Evolutionary conservation across 2,113 vertebrate genomes (phyloP), one percentile per base, ranked within the genome.

Genomic region (Bufo bufo): DNA sequence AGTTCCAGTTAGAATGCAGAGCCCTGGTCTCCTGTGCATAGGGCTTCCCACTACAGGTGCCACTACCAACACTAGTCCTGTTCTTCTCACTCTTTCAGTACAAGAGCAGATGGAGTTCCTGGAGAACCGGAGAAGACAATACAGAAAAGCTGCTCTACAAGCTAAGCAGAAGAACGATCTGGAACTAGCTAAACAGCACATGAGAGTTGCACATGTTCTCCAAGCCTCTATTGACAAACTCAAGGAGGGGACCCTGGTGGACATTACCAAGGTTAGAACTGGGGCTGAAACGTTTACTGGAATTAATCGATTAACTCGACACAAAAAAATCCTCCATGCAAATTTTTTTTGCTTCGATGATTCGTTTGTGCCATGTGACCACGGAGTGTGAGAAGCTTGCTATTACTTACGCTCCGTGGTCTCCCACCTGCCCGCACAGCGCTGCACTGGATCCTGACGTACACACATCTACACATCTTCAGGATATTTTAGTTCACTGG

Each of bases 111-210:
- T 99, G 91, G 95, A 95, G 75, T 94, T 98, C 90, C 91, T 99
- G 88, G 97, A 99, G 93, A 94, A 94, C 89, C 95, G 97, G 45
- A 98, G 92, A 92, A 96, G 96, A 89, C 97, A 97, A 90, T 99
- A 97, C 92, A 91, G 98, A 92, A 97, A 96, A 92, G 97, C 97
- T 10, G 98, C 98, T 0, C 79, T 99, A 90, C 96, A 97, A 91
- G 97, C 98, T 43, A 99, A 99, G 91, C 97, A 97, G 86, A 96
- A 94, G 78, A 96, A 96, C n/a, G 96, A 99, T 90, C 89, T 98
- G 56, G 97, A 98, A 80, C 96, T 97, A 91, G 98, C 98, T 0
- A 99, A 96, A 91, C 85, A 83, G 0, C 94, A 96, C 77, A 94
- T 99, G 87, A 95, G 96, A 82, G 95, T 95, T 13, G 96, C 97